Percentiles rank a stretch among this genome's conserved stretches.
Evolutionary conservation across 2,888 invertebrate genomes (phyloP).

Genomic region (Ypsolopha scabrella): DNA sequence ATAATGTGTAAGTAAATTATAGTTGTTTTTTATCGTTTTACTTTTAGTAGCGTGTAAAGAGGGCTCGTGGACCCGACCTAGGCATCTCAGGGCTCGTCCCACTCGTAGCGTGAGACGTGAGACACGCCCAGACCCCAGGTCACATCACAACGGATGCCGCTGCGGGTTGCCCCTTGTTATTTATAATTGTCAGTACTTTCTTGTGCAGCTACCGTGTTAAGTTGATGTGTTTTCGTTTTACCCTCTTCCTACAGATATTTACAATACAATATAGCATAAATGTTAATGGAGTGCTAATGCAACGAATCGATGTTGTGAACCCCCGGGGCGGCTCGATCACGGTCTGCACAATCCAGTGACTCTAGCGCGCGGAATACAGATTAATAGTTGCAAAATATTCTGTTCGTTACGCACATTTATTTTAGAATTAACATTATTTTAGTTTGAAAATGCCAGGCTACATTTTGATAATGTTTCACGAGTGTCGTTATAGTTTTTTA

Average conservation of each 20-base stretch:
- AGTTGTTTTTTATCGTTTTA: conserved; percentile 62
- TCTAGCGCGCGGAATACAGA: conserved; percentile 2
- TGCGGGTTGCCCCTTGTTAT: too few relatives aligned
- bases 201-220: too few relatives aligned
- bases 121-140: too few relatives aligned
- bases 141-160: too few relatives aligned
- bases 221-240: too few relatives aligned
- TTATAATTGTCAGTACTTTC: too few relatives aligned
- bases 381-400: conserved; percentile 52
- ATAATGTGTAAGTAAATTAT: conserved; percentile 66
- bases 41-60: conserved; percentile 40
- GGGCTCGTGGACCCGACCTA: conserved; percentile 29
- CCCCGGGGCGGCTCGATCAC: conserved; percentile 17
- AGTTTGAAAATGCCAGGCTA: too few relatives aligned
- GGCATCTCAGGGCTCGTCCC: conserved; percentile 23
- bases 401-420: conserved; percentile 34
- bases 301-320: conserved; percentile 51
- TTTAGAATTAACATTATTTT: not conserved
- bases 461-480: too few relatives aligned
- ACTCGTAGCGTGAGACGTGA: conserved; percentile 31
- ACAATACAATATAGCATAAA: too few relatives aligned
- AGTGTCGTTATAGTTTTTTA: too few relatives aligned
- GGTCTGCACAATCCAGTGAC: conserved; percentile 24
- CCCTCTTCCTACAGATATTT: too few relatives aligned
- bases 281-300: conserved; percentile 20